Base-by-base conservation (phyloP, 2,888 invertebrate species). In the Meiosimyza platycephala region DNA sequence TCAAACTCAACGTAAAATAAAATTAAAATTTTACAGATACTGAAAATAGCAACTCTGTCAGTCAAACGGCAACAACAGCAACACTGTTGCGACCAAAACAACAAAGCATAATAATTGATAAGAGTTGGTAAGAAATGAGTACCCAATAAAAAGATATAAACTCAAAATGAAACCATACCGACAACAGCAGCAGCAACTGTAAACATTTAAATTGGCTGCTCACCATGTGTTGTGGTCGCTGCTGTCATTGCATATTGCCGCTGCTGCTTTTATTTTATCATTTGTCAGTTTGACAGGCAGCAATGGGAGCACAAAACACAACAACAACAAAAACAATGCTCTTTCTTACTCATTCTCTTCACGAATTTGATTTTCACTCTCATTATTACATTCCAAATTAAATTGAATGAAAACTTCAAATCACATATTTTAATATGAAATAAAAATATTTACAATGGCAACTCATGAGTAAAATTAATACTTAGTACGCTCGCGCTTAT, bases 141-240 rank as follows among this genome's bases (percentile, higher is more conserved):
- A 84, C 82, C 84, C 82, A 82, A 82, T 83, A 83, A 81, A 81
- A 83, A 83, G 82, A 83, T 83, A 83, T 84, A 83, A 84, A 83
- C 84, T 82, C 79, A 81, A 81, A 76, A 68, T 80, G 63, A 69
- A 51, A 67, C 71, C 64, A 57, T 62, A 69, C 9, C 51, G 18
- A 15, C 63, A 57, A 15, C 54, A 28, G 3, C 60, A 50, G 48
- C 55, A 52, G 15, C 60, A 18, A 50, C 80, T 77, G 68, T 28
- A 33, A 22, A 50, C 16, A 69, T 59, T 68, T 18, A 68, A 68
- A 68, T 60, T 59, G 48, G n/a, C 65, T 28, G 28, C 22, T 65
- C 65, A 63, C 16, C 18, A 40, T 40, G 51, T 18, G 9, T 63
- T 63, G 48, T 48, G 48, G 63, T 50, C 50, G 40, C 16, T 16